Conservation (phyloP, 2,113 vertebrate genomes). For the Elgaria multicarinata region DNA sequence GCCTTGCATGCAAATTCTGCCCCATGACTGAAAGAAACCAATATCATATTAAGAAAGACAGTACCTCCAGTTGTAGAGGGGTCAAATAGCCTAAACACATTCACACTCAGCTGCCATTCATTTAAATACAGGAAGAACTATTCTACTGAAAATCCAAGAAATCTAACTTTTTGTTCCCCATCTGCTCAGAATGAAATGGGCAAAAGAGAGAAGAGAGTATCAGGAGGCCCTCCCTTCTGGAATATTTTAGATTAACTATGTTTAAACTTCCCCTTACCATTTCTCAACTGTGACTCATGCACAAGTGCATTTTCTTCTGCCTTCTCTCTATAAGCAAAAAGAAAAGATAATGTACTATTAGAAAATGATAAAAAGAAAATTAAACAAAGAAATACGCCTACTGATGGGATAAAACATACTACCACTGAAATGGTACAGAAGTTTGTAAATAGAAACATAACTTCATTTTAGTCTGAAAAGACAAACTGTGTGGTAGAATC, state of each 20-base stretch:
- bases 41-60: neutral
- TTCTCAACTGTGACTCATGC: conserved; percentile 72
- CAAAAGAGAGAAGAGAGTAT: neutral
- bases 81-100: neutral
- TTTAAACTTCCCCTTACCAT: conserved; percentile 71
- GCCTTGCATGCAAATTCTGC: neutral
- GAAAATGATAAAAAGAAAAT: conserved; percentile 33
- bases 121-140: neutral
- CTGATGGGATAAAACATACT: conserved; percentile 1
- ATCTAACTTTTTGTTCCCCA: neutral
- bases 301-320: conserved; percentile 75
- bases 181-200: neutral
- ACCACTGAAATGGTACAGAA: neutral
- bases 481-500: neutral
- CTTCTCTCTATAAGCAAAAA: conserved; percentile 76
- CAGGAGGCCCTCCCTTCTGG: conserved; percentile 19
- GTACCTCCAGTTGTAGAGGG: neutral
- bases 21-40: neutral
- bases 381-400: neutral
- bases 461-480: neutral
- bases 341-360: conserved; percentile 5
- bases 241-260: conserved; percentile 26
- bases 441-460: neutral
- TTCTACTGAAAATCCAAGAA: conserved; percentile 33
- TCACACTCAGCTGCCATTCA: neutral